These are phyloP conservation scores for Zophobas atratus DNA, from an alignment of 1,140 invertebrate species.

Conservation along the genomic window DNA sequence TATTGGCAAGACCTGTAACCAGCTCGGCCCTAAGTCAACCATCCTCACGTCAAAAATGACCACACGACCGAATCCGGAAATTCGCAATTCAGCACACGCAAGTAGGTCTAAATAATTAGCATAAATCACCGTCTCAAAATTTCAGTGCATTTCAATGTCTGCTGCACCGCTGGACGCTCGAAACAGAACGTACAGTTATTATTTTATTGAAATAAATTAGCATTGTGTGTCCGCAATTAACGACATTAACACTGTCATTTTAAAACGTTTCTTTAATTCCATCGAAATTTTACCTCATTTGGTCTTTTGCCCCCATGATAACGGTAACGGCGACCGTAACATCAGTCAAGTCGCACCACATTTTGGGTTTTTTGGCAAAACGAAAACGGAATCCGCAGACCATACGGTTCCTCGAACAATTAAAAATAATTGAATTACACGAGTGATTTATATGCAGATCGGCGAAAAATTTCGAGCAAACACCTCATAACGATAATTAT, in stretches of 20 bases:
- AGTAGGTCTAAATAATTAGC: too few relatives aligned
- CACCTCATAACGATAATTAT: conserved; percentile 21
- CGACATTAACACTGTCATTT: conserved; percentile 4
- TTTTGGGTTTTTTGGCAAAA: too few relatives aligned
- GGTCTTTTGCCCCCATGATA: not conserved
- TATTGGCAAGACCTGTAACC: too few relatives aligned
- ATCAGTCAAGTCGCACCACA: too few relatives aligned
- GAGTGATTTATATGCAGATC: conserved; percentile 18
- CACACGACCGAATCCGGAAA: too few relatives aligned
- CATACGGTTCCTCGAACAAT: not conserved
- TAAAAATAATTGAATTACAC: conserved; percentile 4
- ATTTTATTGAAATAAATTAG: not conserved
- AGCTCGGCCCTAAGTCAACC: too few relatives aligned
- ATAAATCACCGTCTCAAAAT: not conserved
- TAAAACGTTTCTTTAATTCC: conserved; percentile 22
- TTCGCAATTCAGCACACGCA: too few relatives aligned
- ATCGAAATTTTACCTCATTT: conserved; percentile 1
- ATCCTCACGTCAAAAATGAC: too few relatives aligned
- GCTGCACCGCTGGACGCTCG: not conserved
- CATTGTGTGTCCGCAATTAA: not conserved
- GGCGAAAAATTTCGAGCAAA: conserved; percentile 8
- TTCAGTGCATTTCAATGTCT: not conserved
- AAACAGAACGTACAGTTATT: not conserved
- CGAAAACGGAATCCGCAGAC: too few relatives aligned
- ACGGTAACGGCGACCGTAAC: not conserved